phyloP scores from a whole-genome alignment of 2,797 vertebrate species.

The Centroberyx gerrardi region DNA sequence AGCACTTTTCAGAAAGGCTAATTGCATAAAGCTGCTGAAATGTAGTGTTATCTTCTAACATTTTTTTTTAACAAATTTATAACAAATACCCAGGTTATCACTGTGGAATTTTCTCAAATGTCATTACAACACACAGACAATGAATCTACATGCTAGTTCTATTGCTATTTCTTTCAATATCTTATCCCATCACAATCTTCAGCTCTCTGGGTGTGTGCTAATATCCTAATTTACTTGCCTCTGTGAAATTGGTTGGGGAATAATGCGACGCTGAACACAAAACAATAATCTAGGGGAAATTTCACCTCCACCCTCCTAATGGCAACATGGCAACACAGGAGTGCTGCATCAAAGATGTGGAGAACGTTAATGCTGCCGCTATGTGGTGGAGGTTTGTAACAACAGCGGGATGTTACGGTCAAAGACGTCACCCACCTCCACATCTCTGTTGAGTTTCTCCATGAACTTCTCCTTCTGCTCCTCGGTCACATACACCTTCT shows the following conservation, averaged over 20 bases:
- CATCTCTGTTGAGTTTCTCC: conserved; percentile 94
- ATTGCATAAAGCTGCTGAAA: conserved; percentile 67
- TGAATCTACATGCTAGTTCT: conserved; percentile 25
- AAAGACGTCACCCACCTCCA: conserved; percentile 87
- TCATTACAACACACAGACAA: conserved; percentile 40
- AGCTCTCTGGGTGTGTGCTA: neutral
- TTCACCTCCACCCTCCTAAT: neutral
- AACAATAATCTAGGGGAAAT: neutral
- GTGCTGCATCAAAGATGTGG: neutral
- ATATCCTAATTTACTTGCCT: neutral
- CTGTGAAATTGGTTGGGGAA: neutral
- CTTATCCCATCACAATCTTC: conserved; percentile 20
- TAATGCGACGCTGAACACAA: neutral
- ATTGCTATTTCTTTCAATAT: neutral
- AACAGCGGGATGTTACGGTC: neutral
- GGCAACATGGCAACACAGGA: conserved; percentile 11
- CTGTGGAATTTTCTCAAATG: conserved; percentile 27
- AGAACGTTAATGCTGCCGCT: conserved; percentile 38
- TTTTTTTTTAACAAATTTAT: too few relatives aligned
- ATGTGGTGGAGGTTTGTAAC: conserved; percentile 52
- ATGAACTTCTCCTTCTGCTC: conserved; percentile 92
- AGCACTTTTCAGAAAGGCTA: conserved; percentile 49
- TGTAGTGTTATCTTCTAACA: conserved; percentile 44
- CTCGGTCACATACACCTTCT: conserved; percentile 94
- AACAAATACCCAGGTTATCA: conserved; percentile 26